phyloP scores from a whole-genome alignment of 92 coral and sea anemone genomes.

The Zoanthus sociatus region DNA sequence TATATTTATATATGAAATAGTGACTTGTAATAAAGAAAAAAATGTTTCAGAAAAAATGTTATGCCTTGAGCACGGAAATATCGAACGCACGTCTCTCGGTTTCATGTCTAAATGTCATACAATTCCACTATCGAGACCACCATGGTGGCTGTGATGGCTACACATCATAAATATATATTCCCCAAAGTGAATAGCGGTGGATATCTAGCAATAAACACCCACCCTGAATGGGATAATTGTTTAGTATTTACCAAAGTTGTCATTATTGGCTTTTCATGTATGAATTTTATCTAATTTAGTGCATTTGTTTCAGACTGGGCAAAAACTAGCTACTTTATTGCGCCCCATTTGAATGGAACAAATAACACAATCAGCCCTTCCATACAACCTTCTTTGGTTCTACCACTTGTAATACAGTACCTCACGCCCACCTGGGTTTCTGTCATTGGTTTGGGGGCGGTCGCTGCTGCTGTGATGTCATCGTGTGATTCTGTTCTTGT shows the following conservation, averaged over 20 bases:
- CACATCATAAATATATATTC: too few species aligned
- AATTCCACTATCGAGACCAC: too few species aligned
- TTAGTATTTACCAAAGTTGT: not conserved
- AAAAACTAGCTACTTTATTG: conserved; percentile 32
- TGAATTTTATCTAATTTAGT: not conserved
- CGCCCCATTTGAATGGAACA: conserved; percentile 34
- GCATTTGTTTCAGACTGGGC: conserved; percentile 53
- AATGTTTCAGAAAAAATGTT: too few species aligned
- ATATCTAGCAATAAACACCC: too few species aligned
- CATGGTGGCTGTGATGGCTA: too few species aligned
- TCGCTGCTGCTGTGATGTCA: conserved; percentile 45
- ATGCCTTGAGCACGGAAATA: too few species aligned
- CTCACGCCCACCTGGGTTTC: conserved; percentile 37
- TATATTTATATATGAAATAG: too few species aligned
- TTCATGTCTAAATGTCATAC: too few species aligned
- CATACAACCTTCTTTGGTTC: not conserved
- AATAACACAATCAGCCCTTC: not conserved
- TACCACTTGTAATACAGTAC: conserved; percentile 19
- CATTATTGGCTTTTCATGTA: not conserved
- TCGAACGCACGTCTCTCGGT: too few species aligned
- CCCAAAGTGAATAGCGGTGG: too few species aligned
- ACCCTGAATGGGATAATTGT: too few species aligned
- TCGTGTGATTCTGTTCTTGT: conserved; percentile 37
- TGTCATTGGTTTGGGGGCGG: conserved; percentile 15
- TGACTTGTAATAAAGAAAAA: too few species aligned